Percentiles rank a stretch among this genome's conserved stretches.
phyloP scores from a whole-genome alignment of 2,888 invertebrate species.

The Apodemia hepburni region DNA sequence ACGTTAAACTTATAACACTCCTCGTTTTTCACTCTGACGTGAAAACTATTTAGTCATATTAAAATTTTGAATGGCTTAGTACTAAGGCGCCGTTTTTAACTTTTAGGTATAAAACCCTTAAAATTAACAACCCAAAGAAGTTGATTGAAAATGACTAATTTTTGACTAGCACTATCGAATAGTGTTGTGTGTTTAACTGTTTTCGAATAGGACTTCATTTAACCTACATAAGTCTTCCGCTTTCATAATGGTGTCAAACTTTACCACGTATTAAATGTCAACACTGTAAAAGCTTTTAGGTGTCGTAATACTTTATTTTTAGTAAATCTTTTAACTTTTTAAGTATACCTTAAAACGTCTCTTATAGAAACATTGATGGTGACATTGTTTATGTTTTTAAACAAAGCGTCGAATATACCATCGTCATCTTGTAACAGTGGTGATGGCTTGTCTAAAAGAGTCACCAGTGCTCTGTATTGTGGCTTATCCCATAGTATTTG shows the following conservation, averaged over 20 bases:
- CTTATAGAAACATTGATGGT: constrained; percentile 75
- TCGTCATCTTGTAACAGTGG: constrained; percentile 74
- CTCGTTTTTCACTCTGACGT: no score
- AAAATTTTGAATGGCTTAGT: no score
- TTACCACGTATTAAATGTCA: neutral
- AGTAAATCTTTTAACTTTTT: constrained; percentile 3
- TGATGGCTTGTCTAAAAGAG: constrained; percentile 84
- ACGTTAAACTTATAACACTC: neutral
- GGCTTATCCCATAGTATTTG: constrained; percentile 85
- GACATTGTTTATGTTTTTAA: constrained; percentile 73
- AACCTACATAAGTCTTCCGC: no score
- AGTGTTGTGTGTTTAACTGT: no score
- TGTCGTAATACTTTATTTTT: constrained; percentile 26
- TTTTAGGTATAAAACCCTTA: no score
- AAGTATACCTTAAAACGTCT: constrained; percentile 69
- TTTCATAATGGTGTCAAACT: no score
- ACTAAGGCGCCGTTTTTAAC: no score
- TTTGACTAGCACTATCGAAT: no score
- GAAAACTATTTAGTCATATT: no score
- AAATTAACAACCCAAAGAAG: no score
- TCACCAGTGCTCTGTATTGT: constrained; percentile 81
- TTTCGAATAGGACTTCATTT: no score
- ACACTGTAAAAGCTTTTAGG: constrained; percentile 27
- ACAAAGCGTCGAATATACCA: constrained; percentile 76
- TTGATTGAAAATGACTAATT: no score